phyloP scores from a whole-genome alignment of 30 jellyfish, hydroid and myxozoan genomes.

The Hydractinia symbiolongicarpus region DNA sequence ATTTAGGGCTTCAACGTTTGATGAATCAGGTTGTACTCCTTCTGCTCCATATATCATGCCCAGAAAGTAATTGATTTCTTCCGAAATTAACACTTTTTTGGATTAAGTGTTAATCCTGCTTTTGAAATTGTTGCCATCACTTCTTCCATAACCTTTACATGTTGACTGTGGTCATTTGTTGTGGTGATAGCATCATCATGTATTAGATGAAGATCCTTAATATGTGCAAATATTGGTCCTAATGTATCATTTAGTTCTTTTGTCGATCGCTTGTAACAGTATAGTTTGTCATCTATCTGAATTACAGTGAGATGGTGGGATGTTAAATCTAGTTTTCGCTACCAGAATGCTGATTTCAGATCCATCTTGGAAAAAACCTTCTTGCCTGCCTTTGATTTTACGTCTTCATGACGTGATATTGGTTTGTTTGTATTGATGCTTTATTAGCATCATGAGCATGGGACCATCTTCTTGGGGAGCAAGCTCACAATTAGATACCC shows the following conservation, averaged over 20 bases:
- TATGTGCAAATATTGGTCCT: slow-evolving; percentile 36
- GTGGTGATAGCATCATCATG: slow-evolving; percentile 40
- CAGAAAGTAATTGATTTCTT: slow-evolving; percentile 29
- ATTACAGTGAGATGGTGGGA: neutral
- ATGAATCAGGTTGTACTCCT: neutral
- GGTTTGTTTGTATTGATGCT: slow-evolving; percentile 31
- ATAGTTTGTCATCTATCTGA: neutral
- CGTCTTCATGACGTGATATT: slow-evolving; percentile 30
- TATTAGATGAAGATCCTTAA: slow-evolving; percentile 24
- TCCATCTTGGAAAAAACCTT: slow-evolving; percentile 18
- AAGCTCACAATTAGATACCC: slow-evolving; percentile 55
- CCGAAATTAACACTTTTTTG: slow-evolving; percentile 42
- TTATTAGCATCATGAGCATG: slow-evolving; percentile 33
- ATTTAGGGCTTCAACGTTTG: neutral
- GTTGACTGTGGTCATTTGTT: slow-evolving; percentile 28
- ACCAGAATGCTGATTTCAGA: slow-evolving; percentile 11
- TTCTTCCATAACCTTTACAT: slow-evolving; percentile 8
- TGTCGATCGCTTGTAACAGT: neutral
- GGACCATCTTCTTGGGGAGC: slow-evolving; percentile 59
- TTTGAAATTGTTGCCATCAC: slow-evolving; percentile 8
- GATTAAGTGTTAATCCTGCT: slow-evolving; percentile 35
- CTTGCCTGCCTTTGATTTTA: slow-evolving; percentile 13
- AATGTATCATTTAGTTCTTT: neutral
- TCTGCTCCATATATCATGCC: neutral
- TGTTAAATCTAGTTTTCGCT: neutral